Base-by-base conservation (phyloP, 2,888 invertebrate species). In the Tillus elongatus region DNA sequence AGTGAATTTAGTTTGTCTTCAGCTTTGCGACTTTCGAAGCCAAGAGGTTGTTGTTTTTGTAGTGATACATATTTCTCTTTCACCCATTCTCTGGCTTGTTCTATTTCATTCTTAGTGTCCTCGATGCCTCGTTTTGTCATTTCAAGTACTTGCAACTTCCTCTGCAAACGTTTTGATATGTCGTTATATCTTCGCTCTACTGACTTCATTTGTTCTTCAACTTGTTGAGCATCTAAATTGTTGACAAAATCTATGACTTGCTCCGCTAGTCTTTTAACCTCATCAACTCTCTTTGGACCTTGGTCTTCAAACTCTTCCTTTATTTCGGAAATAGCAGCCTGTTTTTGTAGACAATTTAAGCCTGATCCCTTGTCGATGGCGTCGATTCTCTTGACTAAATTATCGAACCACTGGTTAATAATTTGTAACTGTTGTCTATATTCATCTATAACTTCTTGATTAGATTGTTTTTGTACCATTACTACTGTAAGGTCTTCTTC, bases 221-320 rank as follows among this genome's bases (percentile, higher is more conserved):
- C 81, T 68, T 91, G 90, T 58, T 91, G 89, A 0, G 85, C 82
- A 58, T 91, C 91, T 45, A 90, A 68, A 61, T 89, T 89, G 60
- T 85, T 88, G 8, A 89, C 84, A 14, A 85, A 78, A 43, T 84
- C 81, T 39, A 79, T 79, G 4, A 88, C 83, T 58, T 79, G 73
- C 1, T 74, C 70, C 1, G 82, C 82, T 33, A 84, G 72, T 30
- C 70, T 61, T 58, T 82, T 85, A 0, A 87, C 74, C 41, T 77
- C 75, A 27, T 79, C 79, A 13, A 89, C 69, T 53, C 79, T 78
- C 33, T 75, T 74, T 30, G 82, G 77, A 8, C 84, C 84, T 48
- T 79, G 74, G 43, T 75, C 73, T 40, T 81, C 79, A 50, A 86
- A 87, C 54, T 89, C 86, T 0, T 71, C 66, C 35, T 79, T 75